Base-by-base conservation (phyloP, 2,797 vertebrate species). In the Enteromius afrohamiltoni region DNA sequence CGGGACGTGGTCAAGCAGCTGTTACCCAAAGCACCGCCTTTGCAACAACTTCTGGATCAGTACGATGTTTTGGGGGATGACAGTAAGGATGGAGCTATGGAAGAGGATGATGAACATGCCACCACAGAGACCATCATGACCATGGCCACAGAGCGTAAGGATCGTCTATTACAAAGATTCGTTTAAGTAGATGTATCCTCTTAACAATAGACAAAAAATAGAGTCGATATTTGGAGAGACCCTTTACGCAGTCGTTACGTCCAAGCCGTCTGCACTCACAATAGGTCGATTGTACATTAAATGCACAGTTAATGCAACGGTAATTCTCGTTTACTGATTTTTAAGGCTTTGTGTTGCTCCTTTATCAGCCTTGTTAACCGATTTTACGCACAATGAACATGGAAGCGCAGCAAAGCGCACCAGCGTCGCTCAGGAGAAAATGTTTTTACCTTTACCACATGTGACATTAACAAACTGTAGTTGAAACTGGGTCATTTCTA, bases 31-130 rank as follows among this genome's bases (percentile, higher is more conserved):
- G 98, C 98, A 90, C 98, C 98, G 86, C 98, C 98, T 34, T 93
- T 99, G 83, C 97, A 97, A 94, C 97, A 98, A 92, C 94, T 99
- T 45, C 97, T 99, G 85, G 97, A 99, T 94, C 97, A 98, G 93
- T 99, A 99, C 89, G 98, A 99, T 49, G 95, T 99, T 74, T 96
- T 99, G 92, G 95, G 96, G 70, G 97, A 99, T 60, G 97, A 98
- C 93, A 97, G 95, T 91, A 96, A 94, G 83, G 96, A 97, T 78
- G 95, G 93, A 79, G 93, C 95, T 83, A 83, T 96, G 89, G 97
- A 99, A 11, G 98, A 99, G 88, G 97, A 99, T 31, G 97, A 99
- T 34, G 98, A 98, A 87, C 98, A 98, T 42, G 97, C 95, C 68
- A 96, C 93, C 87, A 97, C 97, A 0, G 98, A 99, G 93, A 98